Evolutionary conservation across 1,140 invertebrate genomes (phyloP).

Genomic region (Sycobia sp.): DNA sequence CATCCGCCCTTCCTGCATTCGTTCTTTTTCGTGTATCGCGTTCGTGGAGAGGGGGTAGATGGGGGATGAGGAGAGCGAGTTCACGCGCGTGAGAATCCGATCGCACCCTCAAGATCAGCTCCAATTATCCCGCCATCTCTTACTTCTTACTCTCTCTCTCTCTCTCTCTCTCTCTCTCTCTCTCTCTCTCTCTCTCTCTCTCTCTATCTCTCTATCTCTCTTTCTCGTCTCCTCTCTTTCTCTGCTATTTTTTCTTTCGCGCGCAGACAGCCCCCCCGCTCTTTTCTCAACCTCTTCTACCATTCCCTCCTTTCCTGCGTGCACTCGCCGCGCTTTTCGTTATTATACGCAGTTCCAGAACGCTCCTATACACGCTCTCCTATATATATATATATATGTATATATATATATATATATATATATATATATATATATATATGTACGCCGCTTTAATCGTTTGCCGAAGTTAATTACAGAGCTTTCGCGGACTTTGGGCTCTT

Average conservation of each 20-base stretch:
- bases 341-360: conserved; percentile 17
- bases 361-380: neutral
- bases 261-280: too few relatives aligned
- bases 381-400: too few relatives aligned
- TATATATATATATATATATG: too few relatives aligned
- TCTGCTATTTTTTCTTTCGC: conserved; percentile 2
- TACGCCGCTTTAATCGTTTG: conserved; percentile 5
- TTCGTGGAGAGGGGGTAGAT: too few relatives aligned
- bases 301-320: too few relatives aligned
- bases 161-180: conserved; percentile 13
- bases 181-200: conserved; percentile 5
- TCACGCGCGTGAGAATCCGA: conserved; percentile 33
- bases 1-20: neutral
- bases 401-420: too few relatives aligned
- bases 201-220: neutral
- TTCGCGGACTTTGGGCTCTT: neutral
- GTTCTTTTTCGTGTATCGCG: neutral
- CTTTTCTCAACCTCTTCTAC: too few relatives aligned
- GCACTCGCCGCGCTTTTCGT: conserved; percentile 14
- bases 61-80: neutral
- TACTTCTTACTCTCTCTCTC: too few relatives aligned
- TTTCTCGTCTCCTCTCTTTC: neutral
- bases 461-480: conserved; percentile 17
- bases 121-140: conserved; percentile 31
- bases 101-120: conserved; percentile 35